Conservation (phyloP, 2,888 invertebrate genomes). For the Microctonus hyperodae region DNA sequence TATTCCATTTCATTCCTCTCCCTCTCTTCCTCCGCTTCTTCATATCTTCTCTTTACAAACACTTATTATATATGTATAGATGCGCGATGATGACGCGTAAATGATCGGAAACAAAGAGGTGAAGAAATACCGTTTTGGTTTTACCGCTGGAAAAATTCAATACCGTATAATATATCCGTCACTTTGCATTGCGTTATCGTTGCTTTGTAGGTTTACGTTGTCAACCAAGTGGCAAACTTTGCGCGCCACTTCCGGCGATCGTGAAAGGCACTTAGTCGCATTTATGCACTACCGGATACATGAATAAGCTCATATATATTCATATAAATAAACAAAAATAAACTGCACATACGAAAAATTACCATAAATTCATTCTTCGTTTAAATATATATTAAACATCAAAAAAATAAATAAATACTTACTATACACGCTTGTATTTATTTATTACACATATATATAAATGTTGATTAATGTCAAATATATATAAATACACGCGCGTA, state of each 20-base stretch:
- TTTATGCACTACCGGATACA: slow-evolving; percentile 22
- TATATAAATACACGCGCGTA: neutral
- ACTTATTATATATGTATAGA: neutral
- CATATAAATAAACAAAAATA: neutral
- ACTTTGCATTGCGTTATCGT: slow-evolving; percentile 21
- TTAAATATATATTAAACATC: neutral
- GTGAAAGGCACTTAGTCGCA: slow-evolving; percentile 32
- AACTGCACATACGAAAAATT: neutral
- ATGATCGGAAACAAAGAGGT: slow-evolving; percentile 15
- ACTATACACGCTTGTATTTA: too few species aligned
- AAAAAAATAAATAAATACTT: slow-evolving; percentile 6
- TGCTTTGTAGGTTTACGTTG: neutral
- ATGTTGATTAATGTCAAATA: slow-evolving; percentile 8
- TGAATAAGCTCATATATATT: neutral
- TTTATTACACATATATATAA: neutral
- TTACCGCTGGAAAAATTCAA: neutral
- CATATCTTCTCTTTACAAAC: neutral
- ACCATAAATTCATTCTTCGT: too few species aligned
- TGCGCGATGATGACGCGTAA: neutral
- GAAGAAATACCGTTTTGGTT: slow-evolving; percentile 13
- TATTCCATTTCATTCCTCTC: neutral
- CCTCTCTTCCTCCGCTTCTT: neutral
- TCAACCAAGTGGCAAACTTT: neutral
- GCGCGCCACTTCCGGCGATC: slow-evolving; percentile 27
- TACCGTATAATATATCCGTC: slow-evolving; percentile 7